These are phyloP conservation scores for Erpornis zantholeuca DNA, from an alignment of 2,113 vertebrate species.

Conservation along the genomic window DNA sequence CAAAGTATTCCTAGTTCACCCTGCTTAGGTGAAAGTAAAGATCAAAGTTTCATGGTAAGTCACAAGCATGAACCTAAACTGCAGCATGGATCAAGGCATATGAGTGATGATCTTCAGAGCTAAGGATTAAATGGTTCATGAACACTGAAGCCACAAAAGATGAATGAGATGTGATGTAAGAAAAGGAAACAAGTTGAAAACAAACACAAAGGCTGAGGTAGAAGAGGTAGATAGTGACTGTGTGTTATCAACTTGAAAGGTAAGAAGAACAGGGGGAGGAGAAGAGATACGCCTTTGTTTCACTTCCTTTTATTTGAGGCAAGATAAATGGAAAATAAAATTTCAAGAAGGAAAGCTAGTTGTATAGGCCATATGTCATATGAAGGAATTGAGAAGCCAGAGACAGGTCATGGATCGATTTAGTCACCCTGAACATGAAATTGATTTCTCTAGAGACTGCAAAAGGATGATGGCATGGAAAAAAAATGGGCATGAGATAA, in stretches of 20 bases:
- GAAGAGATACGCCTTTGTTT: not conserved
- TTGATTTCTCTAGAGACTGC: not conserved
- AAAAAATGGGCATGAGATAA: not conserved
- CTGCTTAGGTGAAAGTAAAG: not conserved
- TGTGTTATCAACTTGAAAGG: not conserved
- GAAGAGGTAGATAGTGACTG: not conserved
- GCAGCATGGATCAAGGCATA: not conserved
- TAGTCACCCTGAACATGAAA: not conserved
- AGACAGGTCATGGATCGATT: not conserved
- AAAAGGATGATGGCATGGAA: not conserved
- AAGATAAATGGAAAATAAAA: not conserved
- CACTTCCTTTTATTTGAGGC: not conserved
- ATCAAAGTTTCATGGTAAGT: not conserved
- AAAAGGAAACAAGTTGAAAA: not conserved
- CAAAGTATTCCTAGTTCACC: not conserved
- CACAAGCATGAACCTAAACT: not conserved
- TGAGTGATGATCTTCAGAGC: not conserved
- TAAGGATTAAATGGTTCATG: not conserved
- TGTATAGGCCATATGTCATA: not conserved
- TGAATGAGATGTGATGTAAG: not conserved
- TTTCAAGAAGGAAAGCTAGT: not conserved
- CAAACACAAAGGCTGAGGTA: not conserved
- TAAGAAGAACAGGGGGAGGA: not conserved
- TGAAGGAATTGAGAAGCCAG: not conserved
- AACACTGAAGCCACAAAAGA: not conserved